Conservation (phyloP, 2,113 vertebrate species). For the Muntiacus reevesi region DNA sequence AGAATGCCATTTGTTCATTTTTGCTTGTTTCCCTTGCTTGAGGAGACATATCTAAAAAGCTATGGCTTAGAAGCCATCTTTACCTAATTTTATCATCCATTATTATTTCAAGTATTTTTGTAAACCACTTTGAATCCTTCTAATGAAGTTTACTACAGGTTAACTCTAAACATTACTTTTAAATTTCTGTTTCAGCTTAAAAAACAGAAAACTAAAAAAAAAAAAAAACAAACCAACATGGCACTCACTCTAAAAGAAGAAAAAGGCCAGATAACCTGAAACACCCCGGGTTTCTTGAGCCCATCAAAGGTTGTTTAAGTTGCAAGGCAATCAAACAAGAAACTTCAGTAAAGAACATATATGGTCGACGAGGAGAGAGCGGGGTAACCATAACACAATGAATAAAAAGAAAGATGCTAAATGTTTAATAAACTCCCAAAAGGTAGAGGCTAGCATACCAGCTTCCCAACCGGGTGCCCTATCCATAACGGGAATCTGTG, state of each 20-base stretch:
- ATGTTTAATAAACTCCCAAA: not conserved
- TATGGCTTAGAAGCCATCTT: not conserved
- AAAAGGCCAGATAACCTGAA: not conserved
- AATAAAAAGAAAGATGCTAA: not conserved
- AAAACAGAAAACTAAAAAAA: not conserved
- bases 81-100: not conserved
- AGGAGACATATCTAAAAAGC: not conserved
- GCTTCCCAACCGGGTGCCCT: not conserved
- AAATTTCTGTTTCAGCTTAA: slow-evolving; percentile 11
- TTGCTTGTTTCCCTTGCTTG: not conserved
- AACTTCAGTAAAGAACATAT: not conserved
- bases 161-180: not conserved
- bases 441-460: not conserved
- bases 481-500: not conserved
- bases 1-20: not conserved
- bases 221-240: not conserved
- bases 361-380: not conserved
- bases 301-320: not conserved
- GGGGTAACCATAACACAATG: not conserved
- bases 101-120: not conserved
- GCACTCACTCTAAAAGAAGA: not conserved
- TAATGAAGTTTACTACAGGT: not conserved
- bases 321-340: not conserved
- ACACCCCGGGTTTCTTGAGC: not conserved
- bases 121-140: not conserved